phyloP scores from a whole-genome alignment of 2,888 invertebrate species.

The Steinernema hermaphroditum region DNA sequence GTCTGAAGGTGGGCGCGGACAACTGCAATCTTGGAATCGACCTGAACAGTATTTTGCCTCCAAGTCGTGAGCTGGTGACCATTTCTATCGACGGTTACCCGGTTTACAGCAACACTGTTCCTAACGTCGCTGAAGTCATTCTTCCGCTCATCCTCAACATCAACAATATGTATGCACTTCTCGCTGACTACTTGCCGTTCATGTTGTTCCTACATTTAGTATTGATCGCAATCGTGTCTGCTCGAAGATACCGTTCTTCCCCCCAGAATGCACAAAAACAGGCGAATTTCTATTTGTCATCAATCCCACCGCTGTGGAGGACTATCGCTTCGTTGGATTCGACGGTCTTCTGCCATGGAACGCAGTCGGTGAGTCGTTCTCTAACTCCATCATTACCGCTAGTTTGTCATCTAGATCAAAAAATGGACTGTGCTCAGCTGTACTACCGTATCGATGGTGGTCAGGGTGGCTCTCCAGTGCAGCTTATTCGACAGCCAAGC shows the following conservation, averaged over 20 bases:
- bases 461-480: background rate
- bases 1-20: slow-evolving; percentile 4
- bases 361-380: background rate
- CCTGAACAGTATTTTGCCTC: slow-evolving; percentile 6
- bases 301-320: background rate
- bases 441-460: slow-evolving; percentile 1
- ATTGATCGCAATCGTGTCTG: background rate
- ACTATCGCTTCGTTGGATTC: slow-evolving; percentile 9
- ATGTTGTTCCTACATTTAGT: no score
- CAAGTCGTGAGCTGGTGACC: background rate
- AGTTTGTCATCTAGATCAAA: background rate
- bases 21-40: slow-evolving; percentile 19
- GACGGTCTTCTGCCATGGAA: slow-evolving; percentile 19
- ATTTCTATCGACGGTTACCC: background rate
- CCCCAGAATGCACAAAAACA: slow-evolving; percentile 2
- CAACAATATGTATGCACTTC: slow-evolving; percentile 2
- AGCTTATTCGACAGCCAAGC: background rate
- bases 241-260: slow-evolving; percentile 1
- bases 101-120: slow-evolving; percentile 18
- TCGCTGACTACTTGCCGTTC: no score
- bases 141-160: slow-evolving; percentile 13
- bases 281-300: slow-evolving; percentile 13
- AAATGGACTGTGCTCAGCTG: slow-evolving; percentile 3
- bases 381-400: no score
- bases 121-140: background rate